A percentile compares a stretch with the other conserved stretches of the same genome.
phyloP scores from a whole-genome alignment of 1,140 invertebrate species.

The Helicoverpa zea region DNA sequence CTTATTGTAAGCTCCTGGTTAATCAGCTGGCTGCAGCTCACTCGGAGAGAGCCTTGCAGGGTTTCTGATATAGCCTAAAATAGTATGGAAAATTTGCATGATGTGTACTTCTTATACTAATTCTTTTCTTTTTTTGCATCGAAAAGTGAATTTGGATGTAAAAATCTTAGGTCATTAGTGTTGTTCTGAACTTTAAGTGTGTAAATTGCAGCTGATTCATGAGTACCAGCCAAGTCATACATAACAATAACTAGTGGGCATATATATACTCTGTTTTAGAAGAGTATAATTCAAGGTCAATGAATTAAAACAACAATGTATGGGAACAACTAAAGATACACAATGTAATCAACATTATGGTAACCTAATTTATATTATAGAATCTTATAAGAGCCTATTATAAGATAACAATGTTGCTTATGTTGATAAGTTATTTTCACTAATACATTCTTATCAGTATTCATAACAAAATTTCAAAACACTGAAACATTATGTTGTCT shows the following conservation, averaged over 20 bases:
- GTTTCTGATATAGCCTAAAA: slow-evolving; percentile 81
- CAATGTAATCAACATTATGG: background rate
- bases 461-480: background rate
- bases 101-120: too few relatives aligned
- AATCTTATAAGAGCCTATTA: background rate
- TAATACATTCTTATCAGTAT: background rate
- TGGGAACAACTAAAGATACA: slow-evolving; percentile 12
- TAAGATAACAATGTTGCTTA: slow-evolving; percentile 17
- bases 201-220: background rate
- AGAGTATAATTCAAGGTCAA: slow-evolving; percentile 17
- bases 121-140: too few relatives aligned
- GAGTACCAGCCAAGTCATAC: background rate
- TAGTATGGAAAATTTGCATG: background rate
- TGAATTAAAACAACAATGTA: slow-evolving; percentile 1
- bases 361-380: background rate
- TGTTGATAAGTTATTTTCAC: background rate
- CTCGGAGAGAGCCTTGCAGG: slow-evolving; percentile 71
- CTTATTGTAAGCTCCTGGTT: slow-evolving; percentile 79
- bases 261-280: background rate
- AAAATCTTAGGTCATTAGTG: too few relatives aligned
- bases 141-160: too few relatives aligned
- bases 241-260: background rate
- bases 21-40: slow-evolving; percentile 78
- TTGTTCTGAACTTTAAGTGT: too few relatives aligned
- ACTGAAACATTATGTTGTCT: background rate